phyloP scores from a whole-genome alignment of 2,888 invertebrate genomes.

The Torymus aiolomorphi region DNA sequence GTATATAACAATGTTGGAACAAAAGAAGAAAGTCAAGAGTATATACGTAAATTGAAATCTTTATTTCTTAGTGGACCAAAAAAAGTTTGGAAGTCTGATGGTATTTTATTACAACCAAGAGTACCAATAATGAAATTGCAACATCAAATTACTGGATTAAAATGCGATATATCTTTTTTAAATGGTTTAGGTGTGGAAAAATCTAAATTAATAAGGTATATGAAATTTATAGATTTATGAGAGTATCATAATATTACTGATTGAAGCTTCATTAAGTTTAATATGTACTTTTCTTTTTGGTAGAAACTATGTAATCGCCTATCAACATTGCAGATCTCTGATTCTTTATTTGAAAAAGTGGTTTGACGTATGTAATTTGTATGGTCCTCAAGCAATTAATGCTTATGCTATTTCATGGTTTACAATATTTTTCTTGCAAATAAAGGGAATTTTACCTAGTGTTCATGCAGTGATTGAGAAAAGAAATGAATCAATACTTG shows the following conservation, averaged over 20 bases:
- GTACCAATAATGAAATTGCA: neutral
- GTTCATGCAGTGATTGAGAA: too few relatives aligned
- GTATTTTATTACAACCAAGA: neutral
- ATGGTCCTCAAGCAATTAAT: constrained; percentile 26
- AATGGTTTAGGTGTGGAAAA: neutral
- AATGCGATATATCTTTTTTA: neutral
- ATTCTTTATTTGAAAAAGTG: constrained; percentile 38
- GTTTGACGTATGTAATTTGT: constrained; percentile 25
- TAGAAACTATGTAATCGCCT: constrained; percentile 28
- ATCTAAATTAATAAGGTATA: too few relatives aligned
- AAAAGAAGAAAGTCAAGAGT: constrained; percentile 27
- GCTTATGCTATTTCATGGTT: constrained; percentile 38
- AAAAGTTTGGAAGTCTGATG: constrained; percentile 61
- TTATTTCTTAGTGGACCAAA: constrained; percentile 56
- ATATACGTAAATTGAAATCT: constrained; percentile 42
- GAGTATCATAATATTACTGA: too few relatives aligned
- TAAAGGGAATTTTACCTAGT: constrained; percentile 13
- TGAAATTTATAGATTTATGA: too few relatives aligned
- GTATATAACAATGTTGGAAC: constrained; percentile 18
- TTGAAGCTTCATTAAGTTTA: too few relatives aligned
- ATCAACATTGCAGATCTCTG: constrained; percentile 13
- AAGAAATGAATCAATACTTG: too few relatives aligned
- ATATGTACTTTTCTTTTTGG: neutral
- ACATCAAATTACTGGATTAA: neutral
- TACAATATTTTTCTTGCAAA: constrained; percentile 41